Evolutionary conservation across 1,140 invertebrate genomes (phyloP).

Genomic region (Pachyrhynchus sulphureomaculatus): DNA sequence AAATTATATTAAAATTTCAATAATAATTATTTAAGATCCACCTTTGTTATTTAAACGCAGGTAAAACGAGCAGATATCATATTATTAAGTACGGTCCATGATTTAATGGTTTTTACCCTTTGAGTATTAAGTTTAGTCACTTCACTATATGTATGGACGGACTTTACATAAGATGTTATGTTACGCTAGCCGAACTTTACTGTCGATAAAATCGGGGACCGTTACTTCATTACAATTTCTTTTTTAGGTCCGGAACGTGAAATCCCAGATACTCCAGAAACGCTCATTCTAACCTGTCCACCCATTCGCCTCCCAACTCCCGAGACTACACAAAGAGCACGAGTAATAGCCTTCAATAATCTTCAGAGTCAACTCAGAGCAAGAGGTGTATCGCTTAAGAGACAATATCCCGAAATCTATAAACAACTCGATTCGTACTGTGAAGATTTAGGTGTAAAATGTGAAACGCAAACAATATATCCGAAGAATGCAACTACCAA

Average conservation of each 20-base stretch:
- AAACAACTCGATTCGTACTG: conserved; percentile 78
- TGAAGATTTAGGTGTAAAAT: conserved; percentile 75
- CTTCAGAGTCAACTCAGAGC: conserved; percentile 75
- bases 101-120: too few species aligned
- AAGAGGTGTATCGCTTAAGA: conserved; percentile 75
- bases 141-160: too few species aligned
- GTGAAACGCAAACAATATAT: conserved; percentile 87
- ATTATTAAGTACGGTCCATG: too few species aligned
- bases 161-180: too few species aligned
- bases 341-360: conserved; percentile 78
- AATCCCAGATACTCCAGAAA: conserved; percentile 53
- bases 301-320: conserved; percentile 60
- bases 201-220: too few species aligned
- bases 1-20: too few species aligned
- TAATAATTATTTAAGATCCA: too few species aligned
- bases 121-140: too few species aligned
- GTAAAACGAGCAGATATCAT: too few species aligned
- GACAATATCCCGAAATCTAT: conserved; percentile 84
- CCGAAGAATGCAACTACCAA: conserved; percentile 77
- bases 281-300: conserved; percentile 63
- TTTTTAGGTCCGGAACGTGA: conserved; percentile 36
- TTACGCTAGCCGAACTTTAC: too few species aligned
- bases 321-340: conserved; percentile 68
- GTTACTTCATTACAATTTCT: too few species aligned
- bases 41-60: too few species aligned